phyloP scores from a whole-genome alignment of 2,113 vertebrate species.

The Dromaius novaehollandiae region DNA sequence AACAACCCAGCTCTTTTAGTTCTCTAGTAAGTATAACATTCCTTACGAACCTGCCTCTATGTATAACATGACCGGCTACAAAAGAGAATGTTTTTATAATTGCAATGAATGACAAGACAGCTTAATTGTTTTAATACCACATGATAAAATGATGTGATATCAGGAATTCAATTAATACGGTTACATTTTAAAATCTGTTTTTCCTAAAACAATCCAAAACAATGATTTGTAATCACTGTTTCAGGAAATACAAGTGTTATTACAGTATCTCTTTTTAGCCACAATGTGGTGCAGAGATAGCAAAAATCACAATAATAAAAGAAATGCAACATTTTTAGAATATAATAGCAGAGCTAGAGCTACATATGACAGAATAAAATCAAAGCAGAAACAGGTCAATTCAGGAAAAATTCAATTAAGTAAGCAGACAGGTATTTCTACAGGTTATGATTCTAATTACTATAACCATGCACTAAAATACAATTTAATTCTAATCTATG shows the following conservation, averaged over 20 bases:
- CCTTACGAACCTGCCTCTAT: neutral
- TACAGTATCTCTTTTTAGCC: slow-evolving; percentile 17
- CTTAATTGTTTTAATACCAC: neutral
- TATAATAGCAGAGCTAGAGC: slow-evolving; percentile 21
- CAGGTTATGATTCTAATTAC: slow-evolving; percentile 44
- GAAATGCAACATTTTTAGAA: neutral
- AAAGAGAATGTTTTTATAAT: neutral
- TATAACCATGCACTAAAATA: slow-evolving; percentile 41
- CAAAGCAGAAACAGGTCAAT: slow-evolving; percentile 49
- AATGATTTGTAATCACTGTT: slow-evolving; percentile 24
- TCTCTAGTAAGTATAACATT: neutral
- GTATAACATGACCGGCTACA: neutral
- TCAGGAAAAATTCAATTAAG: slow-evolving; percentile 46
- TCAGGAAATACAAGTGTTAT: slow-evolving; percentile 25
- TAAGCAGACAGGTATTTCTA: slow-evolving; percentile 52
- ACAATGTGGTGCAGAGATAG: neutral
- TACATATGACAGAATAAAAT: slow-evolving; percentile 52
- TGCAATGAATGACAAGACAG: neutral
- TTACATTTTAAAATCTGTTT: slow-evolving; percentile 25
- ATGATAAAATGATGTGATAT: neutral
- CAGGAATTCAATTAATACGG: slow-evolving; percentile 34
- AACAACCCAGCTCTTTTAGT: slow-evolving; percentile 27
- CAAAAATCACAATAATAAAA: slow-evolving; percentile 31
- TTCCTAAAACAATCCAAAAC: neutral
- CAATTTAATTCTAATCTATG: slow-evolving; percentile 41